phyloP scores from a whole-genome alignment of 2,888 invertebrate genomes.

The Argyresthia albistria region DNA sequence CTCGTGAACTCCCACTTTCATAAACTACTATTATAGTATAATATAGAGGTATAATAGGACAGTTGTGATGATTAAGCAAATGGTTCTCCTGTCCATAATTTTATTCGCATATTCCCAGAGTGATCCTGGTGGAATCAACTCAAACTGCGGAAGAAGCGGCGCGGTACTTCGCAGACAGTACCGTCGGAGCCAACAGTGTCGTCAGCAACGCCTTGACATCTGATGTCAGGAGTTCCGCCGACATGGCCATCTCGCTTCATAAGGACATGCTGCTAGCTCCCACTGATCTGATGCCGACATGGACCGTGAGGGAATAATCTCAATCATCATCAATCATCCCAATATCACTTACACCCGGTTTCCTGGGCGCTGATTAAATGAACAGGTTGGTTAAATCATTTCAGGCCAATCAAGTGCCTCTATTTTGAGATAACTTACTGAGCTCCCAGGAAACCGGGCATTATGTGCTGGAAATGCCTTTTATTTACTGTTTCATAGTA shows the following conservation, averaged over 20 bases:
- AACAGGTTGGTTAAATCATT: too few species aligned
- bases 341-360: too few species aligned
- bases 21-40: background rate
- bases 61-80: too few species aligned
- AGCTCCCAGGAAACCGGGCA: too few species aligned
- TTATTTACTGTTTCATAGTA: too few species aligned
- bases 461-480: too few species aligned
- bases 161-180: slow-evolving; percentile 38
- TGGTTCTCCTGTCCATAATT: background rate
- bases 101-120: slow-evolving; percentile 23
- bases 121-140: slow-evolving; percentile 40
- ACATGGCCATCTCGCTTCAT: slow-evolving; percentile 35
- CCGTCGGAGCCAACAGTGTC: slow-evolving; percentile 41
- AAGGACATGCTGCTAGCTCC: slow-evolving; percentile 38
- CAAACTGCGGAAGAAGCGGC: slow-evolving; percentile 28
- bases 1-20: too few species aligned
- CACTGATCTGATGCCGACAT: slow-evolving; percentile 32
- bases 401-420: too few species aligned
- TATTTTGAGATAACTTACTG: too few species aligned
- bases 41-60: too few species aligned
- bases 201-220: slow-evolving; percentile 36
- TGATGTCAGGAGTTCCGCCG: slow-evolving; percentile 24
- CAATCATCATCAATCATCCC: background rate
- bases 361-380: too few species aligned
- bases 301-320: slow-evolving; percentile 35